Percentiles rank a stretch among this genome's conserved stretches.
Evolutionary conservation across 2,113 vertebrate genomes (phyloP).

Genomic region (Terrapene triunguis): DNA sequence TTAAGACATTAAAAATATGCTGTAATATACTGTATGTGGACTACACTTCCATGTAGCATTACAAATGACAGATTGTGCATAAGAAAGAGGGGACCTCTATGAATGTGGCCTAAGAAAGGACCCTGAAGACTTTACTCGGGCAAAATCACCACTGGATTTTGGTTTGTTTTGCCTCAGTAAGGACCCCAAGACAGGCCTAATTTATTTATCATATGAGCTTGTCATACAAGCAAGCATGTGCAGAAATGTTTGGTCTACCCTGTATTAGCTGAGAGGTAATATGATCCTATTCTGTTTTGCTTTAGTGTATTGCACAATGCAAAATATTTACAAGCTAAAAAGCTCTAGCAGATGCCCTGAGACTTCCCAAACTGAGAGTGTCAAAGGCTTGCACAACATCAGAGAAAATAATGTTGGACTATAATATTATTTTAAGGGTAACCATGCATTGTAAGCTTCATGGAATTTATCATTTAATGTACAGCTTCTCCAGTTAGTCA

Average conservation of each 20-base stretch:
- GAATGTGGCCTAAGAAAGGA: not conserved
- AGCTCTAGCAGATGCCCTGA: slow-evolving; percentile 53
- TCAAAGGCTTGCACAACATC: slow-evolving; percentile 17
- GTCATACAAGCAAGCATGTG: slow-evolving; percentile 2
- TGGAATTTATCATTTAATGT: not conserved
- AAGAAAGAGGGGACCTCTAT: not conserved
- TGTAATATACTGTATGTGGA: not conserved
- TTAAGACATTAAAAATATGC: not conserved
- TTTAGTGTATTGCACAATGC: slow-evolving; percentile 42
- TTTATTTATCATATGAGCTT: not conserved
- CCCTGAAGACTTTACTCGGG: not conserved
- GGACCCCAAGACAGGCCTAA: slow-evolving; percentile 1
- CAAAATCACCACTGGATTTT: fast-evolving
- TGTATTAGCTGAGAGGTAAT: not conserved
- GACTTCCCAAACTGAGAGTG: slow-evolving; percentile 40
- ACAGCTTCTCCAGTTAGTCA: not conserved
- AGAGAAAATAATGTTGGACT: slow-evolving; percentile 15
- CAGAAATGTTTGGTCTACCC: not conserved
- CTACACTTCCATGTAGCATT: not conserved
- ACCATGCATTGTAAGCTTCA: not conserved
- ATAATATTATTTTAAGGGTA: slow-evolving; percentile 1
- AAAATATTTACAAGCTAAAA: not conserved
- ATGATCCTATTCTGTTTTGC: slow-evolving; percentile 49
- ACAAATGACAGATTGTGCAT: not conserved
- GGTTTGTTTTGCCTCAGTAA: not conserved